phyloP scores from a whole-genome alignment of 2,888 invertebrate species.

The Exocentrus adspersus region DNA sequence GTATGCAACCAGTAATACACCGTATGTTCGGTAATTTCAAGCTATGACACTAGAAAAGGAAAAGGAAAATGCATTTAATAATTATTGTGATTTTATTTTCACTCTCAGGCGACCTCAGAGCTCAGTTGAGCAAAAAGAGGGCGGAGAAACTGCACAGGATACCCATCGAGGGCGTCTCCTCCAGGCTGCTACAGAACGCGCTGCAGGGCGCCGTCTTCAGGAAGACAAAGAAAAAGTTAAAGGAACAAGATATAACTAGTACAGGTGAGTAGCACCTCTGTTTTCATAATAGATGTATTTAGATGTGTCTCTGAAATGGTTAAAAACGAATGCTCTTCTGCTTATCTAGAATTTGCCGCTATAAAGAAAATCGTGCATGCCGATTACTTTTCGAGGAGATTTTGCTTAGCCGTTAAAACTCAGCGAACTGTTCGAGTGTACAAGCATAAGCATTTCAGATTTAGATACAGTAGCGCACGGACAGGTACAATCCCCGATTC shows the following conservation, averaged over 20 bases:
- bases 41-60: no score
- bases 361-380: slow-evolving; percentile 48
- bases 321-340: slow-evolving; percentile 16
- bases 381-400: slow-evolving; percentile 45
- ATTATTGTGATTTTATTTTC: no score
- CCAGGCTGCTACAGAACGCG: slow-evolving; percentile 66
- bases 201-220: slow-evolving; percentile 67
- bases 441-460: slow-evolving; percentile 40
- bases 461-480: slow-evolving; percentile 27
- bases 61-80: no score
- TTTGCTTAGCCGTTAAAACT: slow-evolving; percentile 41
- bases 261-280: slow-evolving; percentile 45
- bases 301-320: no score
- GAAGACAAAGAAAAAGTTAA: slow-evolving; percentile 58
- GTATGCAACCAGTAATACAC: no score
- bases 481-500: slow-evolving; percentile 27
- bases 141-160: slow-evolving; percentile 65
- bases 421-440: slow-evolving; percentile 42
- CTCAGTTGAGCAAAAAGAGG: slow-evolving; percentile 67
- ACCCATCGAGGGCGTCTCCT: slow-evolving; percentile 61
- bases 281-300: no score
- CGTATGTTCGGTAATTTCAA: no score
- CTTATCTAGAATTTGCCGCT: slow-evolving; percentile 43
- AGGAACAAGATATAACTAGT: slow-evolving; percentile 51
- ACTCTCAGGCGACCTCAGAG: slow-evolving; percentile 65